These are phyloP conservation scores for Zelostemma sp. DNA, from an alignment of 1,140 invertebrate genomes.

Conservation along the genomic window DNA sequence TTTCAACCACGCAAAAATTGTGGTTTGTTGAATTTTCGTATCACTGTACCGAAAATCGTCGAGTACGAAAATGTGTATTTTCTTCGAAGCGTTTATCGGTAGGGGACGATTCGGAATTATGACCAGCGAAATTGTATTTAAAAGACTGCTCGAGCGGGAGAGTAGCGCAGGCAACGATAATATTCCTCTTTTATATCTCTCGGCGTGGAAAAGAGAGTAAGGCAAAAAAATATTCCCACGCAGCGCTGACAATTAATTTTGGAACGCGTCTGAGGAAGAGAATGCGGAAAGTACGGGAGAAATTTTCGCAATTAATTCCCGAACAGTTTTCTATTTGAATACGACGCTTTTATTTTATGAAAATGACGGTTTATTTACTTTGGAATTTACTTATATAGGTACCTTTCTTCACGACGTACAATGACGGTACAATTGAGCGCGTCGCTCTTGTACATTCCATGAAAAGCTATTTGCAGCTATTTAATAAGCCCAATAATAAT, in stretches of 20 bases:
- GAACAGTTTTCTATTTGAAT: background rate
- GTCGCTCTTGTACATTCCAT: slow-evolving; percentile 24
- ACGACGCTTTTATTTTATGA: background rate
- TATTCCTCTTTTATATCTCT: background rate
- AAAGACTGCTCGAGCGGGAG: no score
- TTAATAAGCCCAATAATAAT: slow-evolving; percentile 41
- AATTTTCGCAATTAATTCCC: slow-evolving; percentile 1
- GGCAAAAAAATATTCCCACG: background rate
- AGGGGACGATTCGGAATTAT: no score
- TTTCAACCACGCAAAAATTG: no score
- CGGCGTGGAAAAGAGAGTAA: background rate
- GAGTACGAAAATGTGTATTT: no score
- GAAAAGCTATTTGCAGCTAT: slow-evolving; percentile 36
- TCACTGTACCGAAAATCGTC: no score
- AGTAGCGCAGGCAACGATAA: no score
- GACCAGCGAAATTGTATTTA: no score
- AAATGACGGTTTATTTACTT: background rate
- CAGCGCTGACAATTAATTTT: slow-evolving; percentile 1
- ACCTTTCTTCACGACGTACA: slow-evolving; percentile 16
- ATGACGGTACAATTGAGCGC: slow-evolving; percentile 23
- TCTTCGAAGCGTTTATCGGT: no score
- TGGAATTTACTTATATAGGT: background rate
- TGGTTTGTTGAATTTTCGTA: no score
- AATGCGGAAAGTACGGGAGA: background rate
- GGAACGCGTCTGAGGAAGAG: background rate